Evolutionary conservation across 1,140 invertebrate species (phyloP), one percentile per base, ranked within the genome.

Genomic region (Camponotus floridanus): DNA sequence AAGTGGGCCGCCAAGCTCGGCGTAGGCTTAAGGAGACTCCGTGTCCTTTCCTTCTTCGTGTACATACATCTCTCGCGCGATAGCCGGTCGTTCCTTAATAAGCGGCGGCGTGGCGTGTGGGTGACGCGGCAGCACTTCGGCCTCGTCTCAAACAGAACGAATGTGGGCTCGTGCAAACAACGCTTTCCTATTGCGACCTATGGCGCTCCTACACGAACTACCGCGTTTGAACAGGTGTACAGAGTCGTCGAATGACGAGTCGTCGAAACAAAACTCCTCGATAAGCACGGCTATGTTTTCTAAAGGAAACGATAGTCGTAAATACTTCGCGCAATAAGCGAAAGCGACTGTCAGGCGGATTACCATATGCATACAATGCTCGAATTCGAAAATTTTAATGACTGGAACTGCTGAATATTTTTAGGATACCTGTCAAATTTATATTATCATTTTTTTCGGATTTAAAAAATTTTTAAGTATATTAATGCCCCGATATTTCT

Each of bases 71-170:
- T 48, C 70, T 67, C 48, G 55, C 36, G 45, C 88, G 92, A 90
- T 91, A 91, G 90, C 76, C 85, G 88, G 85, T 89, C 81, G 81
- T 90, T 89, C 90, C 91, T 91, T 93, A 92, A 91, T 79, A 88
- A 91, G 89, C 91, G 65, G 39, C 78, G 36, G 62, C 70, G 70
- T 26, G 42, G 83, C 39, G 87, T 88, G 88, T 84, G 81, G 83
- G 90, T 91, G 87, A 87, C 59, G 71, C 59, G 71, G 39, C 64
- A 15, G 9, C 45, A 55, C 11, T 21, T 13, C 57, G 61, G 3
- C 18, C 62, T 21, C 74, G 86, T 67, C 68, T 51, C 39, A 57
- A 71, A 83, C 79, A 6, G 71, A 76, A 68, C 65, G 76, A 79
- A 81, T 79, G 88, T 81, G 64, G 86, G 86, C 83, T 78, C 90